Evolutionary conservation across 1,140 invertebrate genomes (phyloP).

Genomic region (Drosophila lowei): DNA sequence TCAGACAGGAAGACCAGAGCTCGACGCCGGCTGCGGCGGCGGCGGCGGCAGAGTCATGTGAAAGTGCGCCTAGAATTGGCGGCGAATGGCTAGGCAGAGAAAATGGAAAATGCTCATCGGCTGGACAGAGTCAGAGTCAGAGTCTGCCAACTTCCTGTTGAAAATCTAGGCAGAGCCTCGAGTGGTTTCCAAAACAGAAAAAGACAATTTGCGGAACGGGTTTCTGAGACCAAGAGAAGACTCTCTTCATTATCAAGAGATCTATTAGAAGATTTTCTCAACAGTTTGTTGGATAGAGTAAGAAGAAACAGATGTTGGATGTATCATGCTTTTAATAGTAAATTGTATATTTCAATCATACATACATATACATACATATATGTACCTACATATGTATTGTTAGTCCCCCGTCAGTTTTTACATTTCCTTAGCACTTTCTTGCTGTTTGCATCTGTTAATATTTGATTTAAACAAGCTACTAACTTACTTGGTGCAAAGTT

Average conservation of each 20-base stretch:
- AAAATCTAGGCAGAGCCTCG: constrained; percentile 24
- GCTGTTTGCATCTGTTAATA: constrained; percentile 38
- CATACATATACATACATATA: neutral
- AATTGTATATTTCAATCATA: constrained; percentile 46
- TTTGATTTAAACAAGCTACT: constrained; percentile 68
- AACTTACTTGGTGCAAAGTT: constrained; percentile 63
- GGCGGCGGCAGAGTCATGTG: constrained; percentile 41
- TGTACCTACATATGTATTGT: constrained; percentile 14
- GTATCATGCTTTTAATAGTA: constrained; percentile 41
- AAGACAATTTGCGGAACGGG: constrained; percentile 17
- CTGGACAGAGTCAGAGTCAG: constrained; percentile 1
- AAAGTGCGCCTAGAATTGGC: constrained; percentile 63
- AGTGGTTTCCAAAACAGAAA: constrained; percentile 3
- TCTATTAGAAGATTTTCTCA: too few species aligned
- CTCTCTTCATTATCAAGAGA: too few species aligned
- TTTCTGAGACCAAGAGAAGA: neutral
- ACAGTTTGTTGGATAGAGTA: neutral
- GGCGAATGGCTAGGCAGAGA: constrained; percentile 36
- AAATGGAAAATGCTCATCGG: constrained; percentile 56
- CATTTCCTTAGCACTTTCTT: constrained; percentile 32
- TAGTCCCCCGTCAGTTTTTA: constrained; percentile 42
- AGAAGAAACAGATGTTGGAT: neutral
- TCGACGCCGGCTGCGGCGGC: neutral
- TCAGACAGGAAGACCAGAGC: constrained; percentile 65
- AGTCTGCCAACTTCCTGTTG: constrained; percentile 53